A percentile compares a stretch with the other conserved stretches of the same genome.
phyloP scores from a whole-genome alignment of 2,888 invertebrate genomes.

The Stenotaenia linearis region DNA sequence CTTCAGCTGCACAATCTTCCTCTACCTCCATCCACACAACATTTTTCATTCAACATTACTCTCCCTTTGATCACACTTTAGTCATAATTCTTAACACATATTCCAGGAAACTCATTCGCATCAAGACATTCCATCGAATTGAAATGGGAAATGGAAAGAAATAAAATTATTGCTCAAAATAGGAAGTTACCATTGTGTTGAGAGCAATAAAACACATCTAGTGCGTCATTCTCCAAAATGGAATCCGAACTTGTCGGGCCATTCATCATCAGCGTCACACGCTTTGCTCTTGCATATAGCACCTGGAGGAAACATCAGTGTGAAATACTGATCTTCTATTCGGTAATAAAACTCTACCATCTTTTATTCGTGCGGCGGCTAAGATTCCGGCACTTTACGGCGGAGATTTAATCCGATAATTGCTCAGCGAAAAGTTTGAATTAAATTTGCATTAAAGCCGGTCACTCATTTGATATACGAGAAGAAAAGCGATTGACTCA shows the following conservation, averaged over 20 bases:
- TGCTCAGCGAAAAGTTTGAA: neutral
- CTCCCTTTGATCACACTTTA: neutral
- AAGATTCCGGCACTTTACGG: neutral
- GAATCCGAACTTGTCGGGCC: neutral
- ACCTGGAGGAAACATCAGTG: neutral
- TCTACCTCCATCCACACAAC: neutral
- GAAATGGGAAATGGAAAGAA: neutral
- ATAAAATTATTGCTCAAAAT: neutral
- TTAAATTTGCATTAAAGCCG: neutral
- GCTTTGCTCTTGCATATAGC: neutral
- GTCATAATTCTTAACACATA: neutral
- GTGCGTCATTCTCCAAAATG: neutral
- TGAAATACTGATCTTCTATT: neutral
- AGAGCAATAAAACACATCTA: neutral
- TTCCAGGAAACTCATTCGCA: neutral
- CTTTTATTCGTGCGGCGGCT: neutral
- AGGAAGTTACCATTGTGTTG: neutral
- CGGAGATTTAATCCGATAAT: neutral
- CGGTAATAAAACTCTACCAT: neutral
- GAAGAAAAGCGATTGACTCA: slow-evolving; percentile 41
- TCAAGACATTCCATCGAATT: neutral
- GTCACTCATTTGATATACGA: neutral
- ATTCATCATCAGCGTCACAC: neutral
- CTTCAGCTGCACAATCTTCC: too few relatives aligned
- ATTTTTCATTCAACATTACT: neutral